Evolutionary conservation across 2,888 invertebrate genomes (phyloP).

Genomic region (Platerodrilus igneus): DNA sequence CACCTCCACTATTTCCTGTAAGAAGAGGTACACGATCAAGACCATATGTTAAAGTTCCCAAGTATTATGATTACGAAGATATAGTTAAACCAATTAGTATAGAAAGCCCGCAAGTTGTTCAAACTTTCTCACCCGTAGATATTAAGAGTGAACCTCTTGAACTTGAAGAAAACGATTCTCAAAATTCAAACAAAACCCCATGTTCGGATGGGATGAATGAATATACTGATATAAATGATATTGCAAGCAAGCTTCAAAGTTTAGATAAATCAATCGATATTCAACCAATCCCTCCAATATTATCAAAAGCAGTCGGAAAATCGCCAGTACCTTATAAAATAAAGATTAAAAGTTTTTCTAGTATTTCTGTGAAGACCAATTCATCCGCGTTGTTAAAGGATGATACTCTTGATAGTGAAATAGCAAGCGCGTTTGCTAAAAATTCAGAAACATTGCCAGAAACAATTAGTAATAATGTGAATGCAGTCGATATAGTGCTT

Average conservation of each 20-base stretch:
- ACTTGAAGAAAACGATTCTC: conserved; percentile 34
- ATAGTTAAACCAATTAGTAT: conserved; percentile 15
- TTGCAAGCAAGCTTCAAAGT: background rate
- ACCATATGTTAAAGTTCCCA: conserved; percentile 45
- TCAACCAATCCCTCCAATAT: background rate
- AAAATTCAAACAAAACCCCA: background rate
- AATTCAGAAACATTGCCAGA: too few relatives aligned
- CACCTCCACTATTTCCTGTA: conserved; percentile 38
- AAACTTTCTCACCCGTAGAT: conserved; percentile 30
- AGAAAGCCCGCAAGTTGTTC: conserved; percentile 5
- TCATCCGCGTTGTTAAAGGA: too few relatives aligned
- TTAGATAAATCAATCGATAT: background rate
- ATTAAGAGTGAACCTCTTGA: conserved; percentile 45
- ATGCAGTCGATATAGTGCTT: too few relatives aligned
- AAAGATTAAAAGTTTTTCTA: conserved; percentile 18
- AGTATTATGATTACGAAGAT: conserved; percentile 39
- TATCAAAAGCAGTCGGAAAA: background rate
- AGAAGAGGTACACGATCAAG: conserved; percentile 45
- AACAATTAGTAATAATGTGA: too few relatives aligned
- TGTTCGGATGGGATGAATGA: background rate
- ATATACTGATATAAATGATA: background rate
- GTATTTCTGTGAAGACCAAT: conserved; percentile 11
- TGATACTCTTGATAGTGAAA: too few relatives aligned
- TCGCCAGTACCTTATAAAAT: conserved; percentile 13
- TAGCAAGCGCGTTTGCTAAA: too few relatives aligned